These are phyloP conservation scores for Morpho deidamia DNA, from an alignment of 2,888 invertebrate species.

Conservation along the genomic window DNA sequence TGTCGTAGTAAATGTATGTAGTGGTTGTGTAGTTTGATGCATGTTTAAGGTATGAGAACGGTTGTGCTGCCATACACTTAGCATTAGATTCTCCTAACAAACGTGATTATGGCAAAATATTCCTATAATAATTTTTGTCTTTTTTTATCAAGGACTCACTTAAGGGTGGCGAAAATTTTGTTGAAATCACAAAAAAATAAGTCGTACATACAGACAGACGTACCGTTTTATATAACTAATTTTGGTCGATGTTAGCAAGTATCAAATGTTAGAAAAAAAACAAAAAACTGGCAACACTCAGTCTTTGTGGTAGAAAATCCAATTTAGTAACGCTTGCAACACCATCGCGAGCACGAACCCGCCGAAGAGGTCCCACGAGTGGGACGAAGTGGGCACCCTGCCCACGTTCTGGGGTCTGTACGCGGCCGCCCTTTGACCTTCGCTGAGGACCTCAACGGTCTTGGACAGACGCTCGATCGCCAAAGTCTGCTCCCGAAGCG, in stretches of 20 bases:
- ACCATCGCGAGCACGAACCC: conserved; percentile 61
- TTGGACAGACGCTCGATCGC: conserved; percentile 60
- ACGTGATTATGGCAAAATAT: too few species aligned
- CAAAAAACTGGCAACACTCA: conserved; percentile 33
- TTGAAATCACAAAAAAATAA: too few species aligned
- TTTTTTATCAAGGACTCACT: too few species aligned
- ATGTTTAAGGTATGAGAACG: too few species aligned
- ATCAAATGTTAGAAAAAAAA: conserved; percentile 9
- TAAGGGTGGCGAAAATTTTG: too few species aligned
- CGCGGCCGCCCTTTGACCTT: conserved; percentile 33
- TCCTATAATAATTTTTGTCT: too few species aligned
- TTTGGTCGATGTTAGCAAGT: conserved; percentile 35
- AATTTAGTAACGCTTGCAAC: conserved; percentile 56
- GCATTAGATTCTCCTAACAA: too few species aligned
- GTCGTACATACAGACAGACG: too few species aligned
- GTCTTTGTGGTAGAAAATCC: conserved; percentile 61
- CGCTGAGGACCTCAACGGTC: conserved; percentile 43
- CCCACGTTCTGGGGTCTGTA: conserved; percentile 39
- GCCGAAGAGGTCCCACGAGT: conserved; percentile 59
- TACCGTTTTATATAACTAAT: conserved; percentile 21
- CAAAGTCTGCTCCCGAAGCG: conserved; percentile 68
- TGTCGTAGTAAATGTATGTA: too few species aligned
- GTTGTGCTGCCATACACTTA: too few species aligned
- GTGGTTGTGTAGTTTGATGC: too few species aligned
- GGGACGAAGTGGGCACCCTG: conserved; percentile 35